Evolutionary conservation across 2,888 invertebrate species (phyloP), one percentile per base, ranked within the genome.

Genomic region (Tachina lurida): DNA sequence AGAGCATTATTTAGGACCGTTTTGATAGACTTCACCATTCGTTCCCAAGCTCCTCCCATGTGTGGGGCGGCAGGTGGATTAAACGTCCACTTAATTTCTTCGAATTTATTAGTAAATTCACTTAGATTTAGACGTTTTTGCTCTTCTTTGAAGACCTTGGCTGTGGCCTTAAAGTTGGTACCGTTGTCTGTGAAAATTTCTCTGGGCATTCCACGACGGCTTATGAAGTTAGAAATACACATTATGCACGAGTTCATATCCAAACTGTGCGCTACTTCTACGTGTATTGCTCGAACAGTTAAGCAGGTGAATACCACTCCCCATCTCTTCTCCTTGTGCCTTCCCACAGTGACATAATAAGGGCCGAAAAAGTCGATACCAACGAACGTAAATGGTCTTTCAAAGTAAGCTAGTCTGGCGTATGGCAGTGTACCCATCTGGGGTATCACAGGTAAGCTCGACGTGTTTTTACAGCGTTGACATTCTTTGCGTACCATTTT

Each of bases 61-160:
- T n/a, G n/a, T n/a, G n/a, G n/a, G n/a, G n/a, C n/a, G n/a, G n/a
- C n/a, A n/a, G n/a, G n/a, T n/a, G n/a, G 87, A 13, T 87, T 87
- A 43, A 87, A 86, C n/a, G 58, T 76, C 86, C 87, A 87, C 39
- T 77, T 82, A 3, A 87, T 76, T 13, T 60, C 39, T 10, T 80
- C 56, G 41, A 71, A 13, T n/a, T n/a, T n/a, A n/a, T n/a, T n/a
- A n/a, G n/a, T n/a, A n/a, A n/a, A n/a, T n/a, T n/a, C n/a, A n/a
- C n/a, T 17, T n/a, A 58, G n/a, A 76, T 60, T 68, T n/a, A 52
- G 12, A 15, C 31, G 22, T 10, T 68, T 12, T 65, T 54, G 49
- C n/a, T 68, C 52, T 39, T 62, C 60, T 45, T 39, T 19, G 13
- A 56, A n/a, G 7, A 70, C 17, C 22, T 73, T 68, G 12, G 52